phyloP scores from a whole-genome alignment of 2,113 vertebrate genomes.

The Tragelaphus scriptus region DNA sequence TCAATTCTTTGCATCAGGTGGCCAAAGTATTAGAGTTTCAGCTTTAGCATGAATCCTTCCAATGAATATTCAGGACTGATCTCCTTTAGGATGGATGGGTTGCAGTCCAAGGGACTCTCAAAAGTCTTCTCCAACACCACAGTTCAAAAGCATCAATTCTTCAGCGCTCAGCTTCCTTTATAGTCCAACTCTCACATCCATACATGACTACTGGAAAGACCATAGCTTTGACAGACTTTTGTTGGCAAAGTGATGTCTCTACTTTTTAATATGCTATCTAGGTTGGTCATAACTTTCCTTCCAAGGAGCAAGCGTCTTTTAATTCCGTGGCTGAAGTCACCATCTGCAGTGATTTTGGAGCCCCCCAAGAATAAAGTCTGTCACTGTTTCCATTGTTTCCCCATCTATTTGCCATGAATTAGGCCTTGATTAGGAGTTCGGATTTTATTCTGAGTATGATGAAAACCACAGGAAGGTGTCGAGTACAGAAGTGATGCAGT shows the following conservation, averaged over 20 bases:
- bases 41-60: not conserved
- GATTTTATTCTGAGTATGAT: not conserved
- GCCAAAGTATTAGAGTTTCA: not conserved
- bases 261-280: not conserved
- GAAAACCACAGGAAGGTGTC: not conserved
- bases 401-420: not conserved
- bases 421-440: not conserved
- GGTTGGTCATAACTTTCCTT: not conserved
- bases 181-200: not conserved
- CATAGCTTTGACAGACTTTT: not conserved
- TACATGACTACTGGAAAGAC: not conserved
- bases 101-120: not conserved
- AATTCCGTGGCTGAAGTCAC: not conserved
- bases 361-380: not conserved
- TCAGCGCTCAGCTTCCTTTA: not conserved
- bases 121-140: not conserved
- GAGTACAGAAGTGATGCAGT: not conserved
- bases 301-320: not conserved
- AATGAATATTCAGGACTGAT: not conserved
- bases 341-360: not conserved
- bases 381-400: not conserved
- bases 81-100: not conserved
- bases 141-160: not conserved
- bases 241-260: not conserved
- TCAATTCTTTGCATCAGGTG: fast-evolving